phyloP scores from a whole-genome alignment of 2,797 vertebrate genomes.

The Oreochromis mossambicus region DNA sequence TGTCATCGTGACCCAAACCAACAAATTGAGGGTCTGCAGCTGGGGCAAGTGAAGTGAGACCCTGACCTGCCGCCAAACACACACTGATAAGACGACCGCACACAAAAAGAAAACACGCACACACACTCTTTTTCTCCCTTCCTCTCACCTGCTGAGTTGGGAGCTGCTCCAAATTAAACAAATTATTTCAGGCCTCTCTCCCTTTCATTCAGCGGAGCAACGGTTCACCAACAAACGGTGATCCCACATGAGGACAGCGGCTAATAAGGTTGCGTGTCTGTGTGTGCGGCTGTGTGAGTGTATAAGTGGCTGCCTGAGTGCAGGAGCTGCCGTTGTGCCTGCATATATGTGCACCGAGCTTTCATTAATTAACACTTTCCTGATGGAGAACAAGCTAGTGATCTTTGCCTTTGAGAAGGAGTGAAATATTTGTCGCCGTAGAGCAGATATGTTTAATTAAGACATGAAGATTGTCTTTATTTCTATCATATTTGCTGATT shows the following conservation, averaged over 20 bases:
- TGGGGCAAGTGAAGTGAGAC: conserved; percentile 78
- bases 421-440: conserved; percentile 75
- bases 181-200: conserved; percentile 78
- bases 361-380: conserved; percentile 92
- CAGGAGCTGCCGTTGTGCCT: conserved; percentile 8
- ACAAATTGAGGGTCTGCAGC: conserved; percentile 76
- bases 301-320: conserved; percentile 4
- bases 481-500: not conserved
- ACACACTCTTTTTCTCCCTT: not conserved
- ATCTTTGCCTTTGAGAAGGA: conserved; percentile 75
- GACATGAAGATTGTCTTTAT: conserved; percentile 7
- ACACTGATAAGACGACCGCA: not conserved
- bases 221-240: conserved; percentile 74
- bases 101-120: conserved; percentile 12
- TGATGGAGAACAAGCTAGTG: conserved; percentile 78
- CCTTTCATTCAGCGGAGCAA: conserved; percentile 53
- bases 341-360: conserved; percentile 76
- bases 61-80: conserved; percentile 36
- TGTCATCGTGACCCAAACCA: conserved; percentile 58
- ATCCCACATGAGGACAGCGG: conserved; percentile 77
- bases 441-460: conserved; percentile 59
- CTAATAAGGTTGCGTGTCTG: conserved; percentile 72
- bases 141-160: conserved; percentile 82
- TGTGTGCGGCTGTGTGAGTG: not conserved
- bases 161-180: conserved; percentile 82